A percentile compares a stretch with the other conserved stretches of the same genome.
phyloP scores from a whole-genome alignment of 2,797 vertebrate species.

The Helarctos malayanus region DNA sequence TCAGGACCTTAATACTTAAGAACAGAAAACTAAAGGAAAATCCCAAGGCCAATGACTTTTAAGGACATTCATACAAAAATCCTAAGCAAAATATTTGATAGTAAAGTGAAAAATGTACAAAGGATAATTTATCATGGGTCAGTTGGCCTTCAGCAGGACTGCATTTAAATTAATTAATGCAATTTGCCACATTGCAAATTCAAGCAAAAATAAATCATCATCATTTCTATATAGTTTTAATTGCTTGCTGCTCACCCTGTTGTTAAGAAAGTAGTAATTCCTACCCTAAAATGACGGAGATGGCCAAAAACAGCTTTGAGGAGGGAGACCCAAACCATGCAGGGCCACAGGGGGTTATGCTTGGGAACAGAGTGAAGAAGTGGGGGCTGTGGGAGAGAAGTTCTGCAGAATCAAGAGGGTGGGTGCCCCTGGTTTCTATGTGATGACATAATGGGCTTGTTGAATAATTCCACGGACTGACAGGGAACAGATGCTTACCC shows the following conservation, averaged over 20 bases:
- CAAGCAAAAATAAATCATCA: neutral
- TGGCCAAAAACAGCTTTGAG: neutral
- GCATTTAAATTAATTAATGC: neutral
- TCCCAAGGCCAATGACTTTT: neutral
- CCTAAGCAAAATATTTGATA: neutral
- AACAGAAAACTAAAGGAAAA: neutral
- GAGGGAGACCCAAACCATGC: neutral
- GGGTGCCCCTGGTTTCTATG: neutral
- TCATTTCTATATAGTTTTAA: neutral
- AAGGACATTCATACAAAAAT: neutral
- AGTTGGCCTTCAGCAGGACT: neutral
- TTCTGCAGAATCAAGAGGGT: neutral
- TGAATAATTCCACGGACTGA: neutral
- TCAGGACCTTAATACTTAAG: neutral
- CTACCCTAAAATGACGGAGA: no score
- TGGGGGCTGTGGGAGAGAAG: neutral
- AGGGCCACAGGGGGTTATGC: neutral
- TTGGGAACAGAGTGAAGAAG: no score
- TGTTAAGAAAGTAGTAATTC: neutral
- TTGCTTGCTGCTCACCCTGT: neutral
- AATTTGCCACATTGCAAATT: neutral
- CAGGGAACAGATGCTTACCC: neutral
- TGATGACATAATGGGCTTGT: neutral
- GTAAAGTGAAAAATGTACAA: neutral
- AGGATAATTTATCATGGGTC: neutral